phyloP scores from a whole-genome alignment of 2,888 invertebrate species.

The Tenthredo mesomela region DNA sequence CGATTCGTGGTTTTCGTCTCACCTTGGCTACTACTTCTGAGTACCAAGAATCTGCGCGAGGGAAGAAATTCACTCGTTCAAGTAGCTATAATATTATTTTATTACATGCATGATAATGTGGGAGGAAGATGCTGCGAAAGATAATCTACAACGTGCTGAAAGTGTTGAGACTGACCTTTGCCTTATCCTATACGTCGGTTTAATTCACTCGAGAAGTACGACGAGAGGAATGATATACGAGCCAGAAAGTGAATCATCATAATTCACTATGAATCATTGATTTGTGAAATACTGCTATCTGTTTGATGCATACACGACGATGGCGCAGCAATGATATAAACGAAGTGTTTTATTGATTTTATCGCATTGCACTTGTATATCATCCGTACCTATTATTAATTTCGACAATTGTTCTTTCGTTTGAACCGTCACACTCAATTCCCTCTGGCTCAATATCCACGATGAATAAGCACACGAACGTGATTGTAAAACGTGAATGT shows the following conservation, averaged over 20 bases:
- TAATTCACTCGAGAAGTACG: not conserved
- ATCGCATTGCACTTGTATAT: not conserved
- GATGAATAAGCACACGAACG: not conserved
- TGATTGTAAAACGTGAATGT: not conserved
- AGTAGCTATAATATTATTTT: not conserved
- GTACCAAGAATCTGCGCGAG: not conserved
- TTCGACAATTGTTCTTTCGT: slow-evolving; percentile 24
- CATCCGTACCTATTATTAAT: not conserved
- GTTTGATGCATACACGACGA: not conserved
- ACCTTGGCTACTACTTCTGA: not conserved
- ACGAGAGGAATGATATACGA: not conserved
- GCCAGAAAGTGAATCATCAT: not conserved
- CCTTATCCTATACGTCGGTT: not conserved
- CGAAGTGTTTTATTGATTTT: not conserved
- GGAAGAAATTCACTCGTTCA: not conserved
- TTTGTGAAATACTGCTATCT: not conserved
- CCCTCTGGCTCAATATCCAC: not conserved
- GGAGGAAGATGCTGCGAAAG: no score
- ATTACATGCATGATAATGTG: not conserved
- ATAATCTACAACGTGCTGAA: no score
- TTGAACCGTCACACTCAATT: slow-evolving; percentile 5
- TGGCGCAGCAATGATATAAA: not conserved
- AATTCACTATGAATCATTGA: not conserved
- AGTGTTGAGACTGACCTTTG: not conserved
- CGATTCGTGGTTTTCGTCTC: not conserved